Evolutionary conservation across 2,797 vertebrate species (phyloP).

Genomic region (Danio jaintianensis): DNA sequence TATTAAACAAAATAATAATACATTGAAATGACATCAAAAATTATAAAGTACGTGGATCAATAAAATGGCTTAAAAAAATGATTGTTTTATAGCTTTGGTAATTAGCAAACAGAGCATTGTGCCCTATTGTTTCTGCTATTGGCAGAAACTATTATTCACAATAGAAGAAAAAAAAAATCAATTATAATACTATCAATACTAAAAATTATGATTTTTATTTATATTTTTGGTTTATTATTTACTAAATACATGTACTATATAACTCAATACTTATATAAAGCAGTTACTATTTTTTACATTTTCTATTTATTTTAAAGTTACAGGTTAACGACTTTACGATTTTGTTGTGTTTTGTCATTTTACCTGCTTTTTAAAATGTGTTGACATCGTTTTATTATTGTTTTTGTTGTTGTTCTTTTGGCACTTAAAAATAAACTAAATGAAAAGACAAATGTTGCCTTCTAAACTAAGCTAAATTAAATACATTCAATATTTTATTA

Average conservation of each 20-base stretch:
- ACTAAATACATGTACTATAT: no score
- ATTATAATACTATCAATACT: no score
- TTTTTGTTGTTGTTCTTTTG: neutral
- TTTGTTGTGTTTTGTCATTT: no score
- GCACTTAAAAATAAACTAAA: neutral
- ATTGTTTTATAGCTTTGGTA: neutral
- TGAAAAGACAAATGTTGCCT: neutral
- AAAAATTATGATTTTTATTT: neutral
- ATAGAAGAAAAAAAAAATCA: no score
- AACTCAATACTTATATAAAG: no score
- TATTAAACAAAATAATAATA: slow-evolving; percentile 10
- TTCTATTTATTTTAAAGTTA: no score
- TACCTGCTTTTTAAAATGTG: no score
- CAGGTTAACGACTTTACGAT: no score
- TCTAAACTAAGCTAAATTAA: neutral
- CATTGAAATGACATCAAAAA: no score
- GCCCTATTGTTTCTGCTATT: neutral
- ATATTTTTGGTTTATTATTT: neutral
- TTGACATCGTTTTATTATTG: neutral
- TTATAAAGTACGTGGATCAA: neutral
- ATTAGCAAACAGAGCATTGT: neutral
- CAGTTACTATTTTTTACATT: no score
- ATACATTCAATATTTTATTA: neutral
- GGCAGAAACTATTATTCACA: neutral
- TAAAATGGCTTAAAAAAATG: neutral